Evolutionary conservation across 2,797 vertebrate species (phyloP).

Genomic region (Podarcis lilfordi): DNA sequence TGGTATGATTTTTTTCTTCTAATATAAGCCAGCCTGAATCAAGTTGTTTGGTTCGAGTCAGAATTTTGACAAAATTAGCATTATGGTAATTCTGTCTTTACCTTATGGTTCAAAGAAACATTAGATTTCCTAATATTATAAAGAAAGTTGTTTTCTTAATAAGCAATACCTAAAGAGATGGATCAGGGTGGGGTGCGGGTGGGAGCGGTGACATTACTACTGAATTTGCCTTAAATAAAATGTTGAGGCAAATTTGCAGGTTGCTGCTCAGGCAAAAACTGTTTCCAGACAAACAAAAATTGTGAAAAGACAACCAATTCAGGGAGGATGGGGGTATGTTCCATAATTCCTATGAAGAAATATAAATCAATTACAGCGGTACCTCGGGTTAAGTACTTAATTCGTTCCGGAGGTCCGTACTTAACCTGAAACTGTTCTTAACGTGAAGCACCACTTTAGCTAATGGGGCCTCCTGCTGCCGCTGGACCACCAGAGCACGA

Average conservation of each 20-base stretch:
- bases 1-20: constrained; percentile 1
- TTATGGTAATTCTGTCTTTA: background rate
- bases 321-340: background rate
- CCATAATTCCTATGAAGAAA: background rate
- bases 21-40: background rate
- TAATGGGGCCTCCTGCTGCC: no score
- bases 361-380: background rate
- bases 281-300: background rate
- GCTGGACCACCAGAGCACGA: no score
- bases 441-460: no score
- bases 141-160: background rate
- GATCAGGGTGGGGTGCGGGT: no score
- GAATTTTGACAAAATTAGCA: background rate
- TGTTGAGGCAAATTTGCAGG: background rate
- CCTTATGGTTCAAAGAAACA: background rate
- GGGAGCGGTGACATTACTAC: background rate
- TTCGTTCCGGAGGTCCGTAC: no score
- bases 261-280: background rate
- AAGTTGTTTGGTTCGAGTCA: background rate
- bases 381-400: no score
- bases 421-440: no score
- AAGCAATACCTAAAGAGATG: background rate
- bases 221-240: background rate
- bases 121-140: background rate
- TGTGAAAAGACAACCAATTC: background rate